Conservation (phyloP, 2,888 invertebrate genomes). For the Andrena bicolor region DNA sequence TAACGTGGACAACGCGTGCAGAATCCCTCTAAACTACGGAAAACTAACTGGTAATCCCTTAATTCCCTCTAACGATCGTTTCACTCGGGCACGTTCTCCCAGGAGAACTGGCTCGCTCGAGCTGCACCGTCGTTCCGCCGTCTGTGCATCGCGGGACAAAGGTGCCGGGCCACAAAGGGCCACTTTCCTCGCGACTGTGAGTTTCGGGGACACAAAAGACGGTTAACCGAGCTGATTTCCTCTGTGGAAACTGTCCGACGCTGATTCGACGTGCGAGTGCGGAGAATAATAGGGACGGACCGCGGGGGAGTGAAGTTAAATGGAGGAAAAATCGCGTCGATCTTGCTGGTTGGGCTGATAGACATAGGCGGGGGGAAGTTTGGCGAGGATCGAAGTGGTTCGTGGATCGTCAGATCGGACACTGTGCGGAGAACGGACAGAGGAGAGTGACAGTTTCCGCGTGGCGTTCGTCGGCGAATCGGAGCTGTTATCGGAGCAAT, state of each 20-base stretch:
- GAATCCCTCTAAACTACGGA: not conserved
- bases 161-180: slow-evolving; percentile 10
- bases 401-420: slow-evolving; percentile 31
- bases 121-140: slow-evolving; percentile 1
- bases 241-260: slow-evolving; percentile 3
- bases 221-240: not conserved
- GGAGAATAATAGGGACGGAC: not conserved
- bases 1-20: slow-evolving; percentile 35
- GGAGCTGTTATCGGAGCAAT: slow-evolving; percentile 36
- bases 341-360: slow-evolving; percentile 1
- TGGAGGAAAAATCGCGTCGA: slow-evolving; percentile 23
- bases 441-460: slow-evolving; percentile 32
- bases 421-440: not conserved
- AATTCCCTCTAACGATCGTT: not conserved
- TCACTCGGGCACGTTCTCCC: not conserved
- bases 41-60: not conserved
- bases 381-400: slow-evolving; percentile 19
- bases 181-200: not conserved
- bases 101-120: not conserved
- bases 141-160: slow-evolving; percentile 17
- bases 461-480: slow-evolving; percentile 32
- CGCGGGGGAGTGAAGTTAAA: slow-evolving; percentile 31
- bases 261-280: slow-evolving; percentile 22
- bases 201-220: slow-evolving; percentile 12
- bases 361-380: not conserved